A percentile compares a stretch with the other conserved stretches of the same genome.
Evolutionary conservation across 2,888 invertebrate species (phyloP).

Genomic region (Brenthis daphne): DNA sequence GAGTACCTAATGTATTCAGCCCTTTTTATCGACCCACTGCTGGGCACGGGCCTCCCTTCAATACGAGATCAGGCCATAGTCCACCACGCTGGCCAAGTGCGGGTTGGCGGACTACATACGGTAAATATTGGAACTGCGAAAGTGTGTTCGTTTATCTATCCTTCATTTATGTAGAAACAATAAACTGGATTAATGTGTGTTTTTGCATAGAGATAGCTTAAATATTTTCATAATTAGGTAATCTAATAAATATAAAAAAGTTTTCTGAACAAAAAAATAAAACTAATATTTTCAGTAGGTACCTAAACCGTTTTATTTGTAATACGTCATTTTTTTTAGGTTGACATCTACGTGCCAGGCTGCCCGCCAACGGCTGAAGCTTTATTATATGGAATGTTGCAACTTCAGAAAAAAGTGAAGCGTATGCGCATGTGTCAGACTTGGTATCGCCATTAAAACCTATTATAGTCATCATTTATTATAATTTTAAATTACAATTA

Average conservation of each 20-base stretch:
- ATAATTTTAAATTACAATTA: neutral
- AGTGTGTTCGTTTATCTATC: too few species aligned
- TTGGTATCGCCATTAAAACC: slow-evolving; percentile 63
- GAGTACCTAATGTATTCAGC: too few species aligned
- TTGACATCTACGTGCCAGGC: slow-evolving; percentile 95
- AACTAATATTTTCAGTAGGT: neutral
- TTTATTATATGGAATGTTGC: slow-evolving; percentile 91
- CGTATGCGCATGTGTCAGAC: slow-evolving; percentile 83
- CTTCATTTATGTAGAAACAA: too few species aligned
- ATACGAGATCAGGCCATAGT: too few species aligned
- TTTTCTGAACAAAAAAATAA: neutral
- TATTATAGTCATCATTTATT: neutral
- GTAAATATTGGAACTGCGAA: too few species aligned
- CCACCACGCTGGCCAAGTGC: too few species aligned
- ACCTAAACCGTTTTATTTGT: neutral
- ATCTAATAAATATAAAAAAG: neutral
- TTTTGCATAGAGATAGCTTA: too few species aligned
- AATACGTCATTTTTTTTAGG: slow-evolving; percentile 47
- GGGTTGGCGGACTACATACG: too few species aligned
- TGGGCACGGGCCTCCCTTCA: too few species aligned
- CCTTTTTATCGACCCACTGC: too few species aligned
- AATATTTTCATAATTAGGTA: too few species aligned
- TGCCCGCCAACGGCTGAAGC: slow-evolving; percentile 98
- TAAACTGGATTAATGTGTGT: too few species aligned
- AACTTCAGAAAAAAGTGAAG: slow-evolving; percentile 94